phyloP scores from a whole-genome alignment of 2,797 vertebrate genomes.

The Hafferia zeledoni region DNA sequence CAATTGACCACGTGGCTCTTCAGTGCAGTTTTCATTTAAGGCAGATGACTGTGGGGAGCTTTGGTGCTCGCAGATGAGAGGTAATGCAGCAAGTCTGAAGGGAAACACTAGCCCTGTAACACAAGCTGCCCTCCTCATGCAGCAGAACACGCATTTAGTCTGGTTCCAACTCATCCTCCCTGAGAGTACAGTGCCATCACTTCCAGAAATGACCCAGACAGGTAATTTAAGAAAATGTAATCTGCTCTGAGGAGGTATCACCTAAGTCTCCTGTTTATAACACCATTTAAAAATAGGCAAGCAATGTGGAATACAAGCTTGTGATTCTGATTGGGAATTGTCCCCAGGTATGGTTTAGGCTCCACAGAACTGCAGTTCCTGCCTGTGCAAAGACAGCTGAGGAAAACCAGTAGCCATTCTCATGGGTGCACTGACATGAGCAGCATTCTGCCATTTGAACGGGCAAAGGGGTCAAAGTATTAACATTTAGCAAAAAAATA shows the following conservation, averaged over 20 bases:
- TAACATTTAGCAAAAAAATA: not conserved
- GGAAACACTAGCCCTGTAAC: not conserved
- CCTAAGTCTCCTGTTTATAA: not conserved
- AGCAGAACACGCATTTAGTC: not conserved
- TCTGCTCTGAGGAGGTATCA: not conserved
- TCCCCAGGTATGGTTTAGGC: not conserved
- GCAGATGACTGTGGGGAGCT: not conserved
- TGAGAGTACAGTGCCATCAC: not conserved
- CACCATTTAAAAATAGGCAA: not conserved
- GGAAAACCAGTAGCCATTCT: not conserved
- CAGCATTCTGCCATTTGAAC: not conserved
- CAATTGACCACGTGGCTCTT: not conserved
- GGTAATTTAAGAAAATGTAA: conserved; percentile 1
- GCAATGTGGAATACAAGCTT: not conserved
- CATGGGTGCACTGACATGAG: not conserved
- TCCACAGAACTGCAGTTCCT: not conserved
- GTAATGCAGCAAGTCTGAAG: not conserved
- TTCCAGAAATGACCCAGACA: not conserved
- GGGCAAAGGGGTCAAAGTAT: not conserved
- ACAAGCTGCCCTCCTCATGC: not conserved
- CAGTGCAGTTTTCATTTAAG: not conserved
- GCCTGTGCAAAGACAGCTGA: not conserved
- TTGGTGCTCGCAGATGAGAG: not conserved
- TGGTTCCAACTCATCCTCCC: not conserved
- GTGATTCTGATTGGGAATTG: not conserved